These are phyloP conservation scores for Penaeus vannamei DNA, from an alignment of 1,140 invertebrate species.

Conservation along the genomic window DNA sequence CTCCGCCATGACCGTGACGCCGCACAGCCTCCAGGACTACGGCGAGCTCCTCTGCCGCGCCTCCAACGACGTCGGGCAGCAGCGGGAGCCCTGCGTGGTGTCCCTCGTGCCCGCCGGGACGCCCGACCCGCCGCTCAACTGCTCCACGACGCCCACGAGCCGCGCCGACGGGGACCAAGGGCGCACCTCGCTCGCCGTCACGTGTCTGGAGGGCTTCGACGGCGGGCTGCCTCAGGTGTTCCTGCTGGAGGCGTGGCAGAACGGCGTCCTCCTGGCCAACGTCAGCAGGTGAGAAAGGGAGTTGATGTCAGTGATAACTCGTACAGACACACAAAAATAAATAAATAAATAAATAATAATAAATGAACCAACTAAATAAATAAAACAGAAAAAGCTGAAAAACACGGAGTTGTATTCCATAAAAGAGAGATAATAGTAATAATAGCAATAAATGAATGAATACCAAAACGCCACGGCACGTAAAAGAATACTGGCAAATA, in stretches of 20 bases:
- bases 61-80: conserved; percentile 79
- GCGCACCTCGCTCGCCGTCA: conserved; percentile 83
- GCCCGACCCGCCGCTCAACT: conserved; percentile 85
- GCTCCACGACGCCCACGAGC: conserved; percentile 72
- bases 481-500: no score
- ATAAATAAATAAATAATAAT: no score
- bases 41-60: conserved; percentile 70
- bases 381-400: no score
- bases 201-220: conserved; percentile 86
- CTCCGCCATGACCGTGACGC: conserved; percentile 84
- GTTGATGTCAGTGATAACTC: conserved; percentile 75
- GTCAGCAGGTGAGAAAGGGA: conserved; percentile 63
- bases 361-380: no score
- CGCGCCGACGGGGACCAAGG: conserved; percentile 80
- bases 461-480: no score
- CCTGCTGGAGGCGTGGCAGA: conserved; percentile 52
- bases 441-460: no score
- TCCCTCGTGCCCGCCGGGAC: conserved; percentile 80
- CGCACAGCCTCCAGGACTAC: conserved; percentile 82
- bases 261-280: conserved; percentile 46
- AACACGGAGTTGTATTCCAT: no score
- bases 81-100: conserved; percentile 79
- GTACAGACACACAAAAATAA: not conserved
- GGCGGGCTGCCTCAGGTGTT: conserved; percentile 75
- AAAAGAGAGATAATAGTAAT: no score